Conservation (phyloP, 2,113 vertebrate genomes). For the Tylochromis polylepis region DNA sequence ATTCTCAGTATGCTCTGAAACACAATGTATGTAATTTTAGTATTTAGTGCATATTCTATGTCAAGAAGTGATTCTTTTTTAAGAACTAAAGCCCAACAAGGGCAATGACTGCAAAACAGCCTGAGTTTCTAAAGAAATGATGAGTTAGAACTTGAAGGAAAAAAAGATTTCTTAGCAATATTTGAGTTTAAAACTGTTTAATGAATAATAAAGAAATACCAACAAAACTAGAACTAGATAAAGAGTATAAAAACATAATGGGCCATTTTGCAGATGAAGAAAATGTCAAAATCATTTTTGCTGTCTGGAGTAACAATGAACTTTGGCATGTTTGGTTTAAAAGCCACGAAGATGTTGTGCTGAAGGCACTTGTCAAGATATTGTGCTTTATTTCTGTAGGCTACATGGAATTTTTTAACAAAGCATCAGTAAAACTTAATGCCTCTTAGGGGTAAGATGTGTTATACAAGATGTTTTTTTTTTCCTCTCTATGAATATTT, state of each 20-base stretch:
- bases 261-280: neutral
- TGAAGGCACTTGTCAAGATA: neutral
- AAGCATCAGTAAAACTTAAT: slow-evolving; percentile 14
- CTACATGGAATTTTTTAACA: neutral
- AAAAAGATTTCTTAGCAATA: neutral
- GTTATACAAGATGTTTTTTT: neutral
- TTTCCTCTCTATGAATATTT: slow-evolving; percentile 17
- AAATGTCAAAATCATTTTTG: neutral
- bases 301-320: neutral
- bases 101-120: neutral
- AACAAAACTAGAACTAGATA: neutral
- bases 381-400: neutral
- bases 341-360: neutral
- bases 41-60: slow-evolving; percentile 20
- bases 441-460: neutral
- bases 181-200: neutral
- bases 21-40: neutral
- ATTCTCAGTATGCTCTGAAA: neutral
- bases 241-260: neutral
- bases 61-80: slow-evolving; percentile 27
- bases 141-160: neutral
- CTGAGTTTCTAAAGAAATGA: neutral
- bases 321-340: neutral
- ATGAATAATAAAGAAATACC: neutral
- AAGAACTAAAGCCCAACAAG: neutral